Conservation (phyloP, 2,888 invertebrate genomes). For the Gymnoscelis rufifasciata region DNA sequence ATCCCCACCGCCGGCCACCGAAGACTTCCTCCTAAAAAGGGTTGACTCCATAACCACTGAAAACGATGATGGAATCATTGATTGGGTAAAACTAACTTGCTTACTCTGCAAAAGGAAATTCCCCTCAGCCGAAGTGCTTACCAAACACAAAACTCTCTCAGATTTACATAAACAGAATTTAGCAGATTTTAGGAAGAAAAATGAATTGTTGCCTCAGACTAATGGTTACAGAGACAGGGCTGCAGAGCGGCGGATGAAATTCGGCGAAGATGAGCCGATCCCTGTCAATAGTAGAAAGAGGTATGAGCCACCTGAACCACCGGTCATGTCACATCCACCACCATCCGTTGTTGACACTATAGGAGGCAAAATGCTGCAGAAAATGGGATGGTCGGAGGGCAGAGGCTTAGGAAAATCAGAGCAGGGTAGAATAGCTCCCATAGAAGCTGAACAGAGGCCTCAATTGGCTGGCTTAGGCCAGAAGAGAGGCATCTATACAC, state of each 20-base stretch:
- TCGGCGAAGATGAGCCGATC: slow-evolving; percentile 89
- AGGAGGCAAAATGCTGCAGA: slow-evolving; percentile 95
- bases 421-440: slow-evolving; percentile 95
- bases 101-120: slow-evolving; percentile 97
- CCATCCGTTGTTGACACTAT: slow-evolving; percentile 92
- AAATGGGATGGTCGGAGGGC: slow-evolving; percentile 99
- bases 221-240: slow-evolving; percentile 94
- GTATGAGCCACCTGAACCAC: slow-evolving; percentile 59
- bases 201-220: slow-evolving; percentile 51
- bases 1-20: slow-evolving; percentile 49
- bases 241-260: slow-evolving; percentile 95
- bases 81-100: slow-evolving; percentile 94
- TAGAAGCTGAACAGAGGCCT: slow-evolving; percentile 86
- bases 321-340: slow-evolving; percentile 78
- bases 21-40: slow-evolving; percentile 64
- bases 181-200: slow-evolving; percentile 70
- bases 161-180: slow-evolving; percentile 96
- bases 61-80: slow-evolving; percentile 88
- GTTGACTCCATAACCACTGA: slow-evolving; percentile 75
- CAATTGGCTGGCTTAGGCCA: slow-evolving; percentile 92
- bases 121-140: slow-evolving; percentile 90
- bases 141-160: slow-evolving; percentile 95
- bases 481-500: slow-evolving; percentile 86
- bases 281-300: slow-evolving; percentile 59
- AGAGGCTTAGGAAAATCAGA: slow-evolving; percentile 95